These are phyloP conservation scores for Hyles lineata DNA, from an alignment of 2,888 invertebrate species.

Conservation along the genomic window DNA sequence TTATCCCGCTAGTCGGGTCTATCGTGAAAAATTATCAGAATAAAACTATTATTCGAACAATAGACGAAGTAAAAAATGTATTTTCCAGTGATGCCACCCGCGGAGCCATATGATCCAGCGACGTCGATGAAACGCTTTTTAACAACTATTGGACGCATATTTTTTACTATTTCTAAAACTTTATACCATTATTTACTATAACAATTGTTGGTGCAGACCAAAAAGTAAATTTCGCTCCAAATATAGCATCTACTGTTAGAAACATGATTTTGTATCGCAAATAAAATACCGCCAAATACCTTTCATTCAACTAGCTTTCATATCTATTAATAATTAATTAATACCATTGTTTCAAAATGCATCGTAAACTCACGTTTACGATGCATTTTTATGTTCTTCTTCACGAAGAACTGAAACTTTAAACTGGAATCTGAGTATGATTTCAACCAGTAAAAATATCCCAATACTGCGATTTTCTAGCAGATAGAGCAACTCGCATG, in stretches of 20 bases:
- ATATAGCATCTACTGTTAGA: not conserved
- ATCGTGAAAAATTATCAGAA: not conserved
- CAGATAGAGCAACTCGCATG: not conserved
- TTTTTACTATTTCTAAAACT: not conserved
- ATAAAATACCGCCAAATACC: too few relatives aligned
- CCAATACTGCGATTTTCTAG: too few relatives aligned
- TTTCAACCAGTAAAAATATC: too few relatives aligned
- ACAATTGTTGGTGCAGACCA: not conserved
- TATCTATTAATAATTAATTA: too few relatives aligned
- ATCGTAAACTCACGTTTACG: too few relatives aligned
- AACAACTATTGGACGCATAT: not conserved
- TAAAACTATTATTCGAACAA: not conserved
- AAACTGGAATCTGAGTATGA: too few relatives aligned
- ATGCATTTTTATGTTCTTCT: too few relatives aligned
- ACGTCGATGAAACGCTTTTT: not conserved
- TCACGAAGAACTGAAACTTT: too few relatives aligned
- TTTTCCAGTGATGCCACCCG: not conserved
- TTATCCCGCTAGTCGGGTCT: too few relatives aligned
- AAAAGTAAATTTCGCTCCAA: constrained; percentile 17
- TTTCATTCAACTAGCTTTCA: too few relatives aligned
- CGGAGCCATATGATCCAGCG: not conserved
- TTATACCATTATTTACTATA: constrained; percentile 6
- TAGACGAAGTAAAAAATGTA: not conserved
- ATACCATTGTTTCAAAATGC: too few relatives aligned
- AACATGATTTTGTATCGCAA: not conserved